Evolutionary conservation across 1,140 invertebrate species (phyloP).

Genomic region (Euura saliciscinereae): DNA sequence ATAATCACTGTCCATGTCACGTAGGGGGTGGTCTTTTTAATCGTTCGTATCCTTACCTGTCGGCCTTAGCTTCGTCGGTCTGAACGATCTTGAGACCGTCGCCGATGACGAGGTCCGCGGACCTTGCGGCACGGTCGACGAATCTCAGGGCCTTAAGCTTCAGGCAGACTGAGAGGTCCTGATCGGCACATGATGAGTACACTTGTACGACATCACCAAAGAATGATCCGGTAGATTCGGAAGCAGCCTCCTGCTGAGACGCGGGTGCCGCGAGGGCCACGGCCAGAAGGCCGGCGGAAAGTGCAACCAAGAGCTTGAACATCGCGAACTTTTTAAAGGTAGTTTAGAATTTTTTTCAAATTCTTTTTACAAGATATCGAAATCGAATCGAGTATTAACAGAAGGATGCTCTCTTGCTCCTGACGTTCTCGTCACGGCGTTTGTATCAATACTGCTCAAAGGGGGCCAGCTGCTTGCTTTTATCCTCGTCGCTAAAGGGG

Average conservation of each 20-base stretch:
- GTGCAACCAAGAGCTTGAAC: slow-evolving; percentile 64
- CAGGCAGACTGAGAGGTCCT: slow-evolving; percentile 73
- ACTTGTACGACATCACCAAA: slow-evolving; percentile 62
- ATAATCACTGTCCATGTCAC: not conserved
- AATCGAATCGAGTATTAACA: slow-evolving; percentile 13
- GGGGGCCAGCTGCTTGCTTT: slow-evolving; percentile 61
- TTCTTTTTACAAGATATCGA: not conserved
- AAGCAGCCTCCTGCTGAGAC: slow-evolving; percentile 34
- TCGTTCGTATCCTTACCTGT: slow-evolving; percentile 42
- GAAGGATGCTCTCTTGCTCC: not conserved
- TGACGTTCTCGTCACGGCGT: slow-evolving; percentile 41
- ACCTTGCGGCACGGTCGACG: slow-evolving; percentile 52
- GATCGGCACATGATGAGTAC: slow-evolving; percentile 65
- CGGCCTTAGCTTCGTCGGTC: slow-evolving; percentile 57
- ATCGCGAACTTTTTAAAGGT: slow-evolving; percentile 38
- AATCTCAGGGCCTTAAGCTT: slow-evolving; percentile 62
- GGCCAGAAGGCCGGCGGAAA: slow-evolving; percentile 60
- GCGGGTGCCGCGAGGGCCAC: slow-evolving; percentile 62
- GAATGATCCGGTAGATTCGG: slow-evolving; percentile 36
- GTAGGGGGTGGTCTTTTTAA: not conserved
- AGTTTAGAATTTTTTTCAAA: slow-evolving; percentile 31
- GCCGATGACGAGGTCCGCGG: slow-evolving; percentile 61
- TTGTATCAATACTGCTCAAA: slow-evolving; percentile 60
- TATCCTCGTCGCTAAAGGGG: slow-evolving; percentile 61
- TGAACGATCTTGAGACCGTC: slow-evolving; percentile 76